Evolutionary conservation across 2,888 invertebrate species (phyloP).

Genomic region (Tipula unca): DNA sequence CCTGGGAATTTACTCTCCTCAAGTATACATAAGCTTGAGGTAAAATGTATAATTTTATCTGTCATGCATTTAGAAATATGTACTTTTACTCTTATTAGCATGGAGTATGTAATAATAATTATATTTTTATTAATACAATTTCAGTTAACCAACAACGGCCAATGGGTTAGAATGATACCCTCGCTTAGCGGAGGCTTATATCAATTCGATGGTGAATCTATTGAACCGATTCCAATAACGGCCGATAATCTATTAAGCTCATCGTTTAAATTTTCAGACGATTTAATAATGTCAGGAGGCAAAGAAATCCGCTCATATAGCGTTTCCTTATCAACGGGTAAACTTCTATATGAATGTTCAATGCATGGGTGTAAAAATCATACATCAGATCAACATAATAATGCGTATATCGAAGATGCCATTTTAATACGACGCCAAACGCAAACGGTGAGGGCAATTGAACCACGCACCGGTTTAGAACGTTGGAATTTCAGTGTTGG

Average conservation of each 20-base stretch:
- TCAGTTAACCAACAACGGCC: slow-evolving; percentile 74
- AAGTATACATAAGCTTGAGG: slow-evolving; percentile 80
- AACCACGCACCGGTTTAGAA: slow-evolving; percentile 76
- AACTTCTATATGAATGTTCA: slow-evolving; percentile 69
- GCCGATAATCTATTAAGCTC: slow-evolving; percentile 80
- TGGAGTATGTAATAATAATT: neutral
- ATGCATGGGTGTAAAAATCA: slow-evolving; percentile 61
- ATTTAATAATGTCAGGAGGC: slow-evolving; percentile 77
- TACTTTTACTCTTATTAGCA: no score
- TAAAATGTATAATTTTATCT: slow-evolving; percentile 34
- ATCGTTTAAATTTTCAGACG: slow-evolving; percentile 78
- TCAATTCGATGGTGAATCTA: slow-evolving; percentile 79
- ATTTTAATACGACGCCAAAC: slow-evolving; percentile 74
- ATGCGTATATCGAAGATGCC: slow-evolving; percentile 45
- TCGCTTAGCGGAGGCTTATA: slow-evolving; percentile 87
- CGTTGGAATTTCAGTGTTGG: slow-evolving; percentile 96
- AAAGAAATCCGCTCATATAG: slow-evolving; percentile 82
- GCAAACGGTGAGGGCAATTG: slow-evolving; percentile 83
- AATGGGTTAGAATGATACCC: slow-evolving; percentile 83
- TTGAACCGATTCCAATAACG: slow-evolving; percentile 80
- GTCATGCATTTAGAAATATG: neutral
- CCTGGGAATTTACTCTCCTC: slow-evolving; percentile 73
- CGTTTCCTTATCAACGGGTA: slow-evolving; percentile 63
- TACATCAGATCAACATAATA: slow-evolving; percentile 38
- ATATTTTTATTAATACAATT: slow-evolving; percentile 28